Base-by-base conservation (phyloP, 2,888 invertebrate genomes). In the Teinopalpus imperialis region DNA sequence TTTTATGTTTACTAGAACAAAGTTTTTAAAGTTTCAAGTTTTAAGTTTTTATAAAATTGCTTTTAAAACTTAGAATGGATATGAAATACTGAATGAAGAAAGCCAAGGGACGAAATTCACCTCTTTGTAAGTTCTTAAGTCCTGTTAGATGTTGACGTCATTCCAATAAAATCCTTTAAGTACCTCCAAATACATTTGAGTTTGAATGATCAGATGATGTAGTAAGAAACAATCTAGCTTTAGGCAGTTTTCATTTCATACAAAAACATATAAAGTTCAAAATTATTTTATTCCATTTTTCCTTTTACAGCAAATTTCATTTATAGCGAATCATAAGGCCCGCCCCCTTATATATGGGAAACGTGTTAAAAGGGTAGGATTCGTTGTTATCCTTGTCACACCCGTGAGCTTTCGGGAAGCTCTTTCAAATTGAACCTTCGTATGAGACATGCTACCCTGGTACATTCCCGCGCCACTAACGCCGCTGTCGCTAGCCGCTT, bases 121-220 rank as follows among this genome's bases (percentile, higher is more conserved):
- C 73, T 81, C 81, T 66, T 79, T 41, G 23, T 26, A 37, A 47
- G 48, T 62, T 79, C 71, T 90, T 83, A 57, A 56, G 56, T 75
- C 89, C 89, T 90, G 81, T 53, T 90, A 82, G 73, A 82, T 89
- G 85, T 90, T 90, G 90, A 90, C 90, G 90, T 90, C 90, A 89
- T 85, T 81, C 80, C 79, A 83, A 85, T 78, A 77, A 76, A 80
- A 83, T 85, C 86, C 87, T 82, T 80, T 71, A 74, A 80, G 83
- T 80, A 81, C 83, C 87, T 70, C 82, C 66, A n/a, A n/a, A n/a
- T n/a, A n/a, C n/a, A n/a, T n/a, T n/a, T n/a, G n/a, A n/a, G n/a
- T n/a, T n/a, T n/a, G n/a, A n/a, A n/a, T n/a, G n/a, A n/a, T n/a
- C n/a, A n/a, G n/a, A n/a, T n/a, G n/a, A n/a, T n/a, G n/a, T n/a